A percentile compares a stretch with the other conserved stretches of the same genome.
Conservation (phyloP, 1,140 invertebrate species). For the Tetramorium alpestre region DNA sequence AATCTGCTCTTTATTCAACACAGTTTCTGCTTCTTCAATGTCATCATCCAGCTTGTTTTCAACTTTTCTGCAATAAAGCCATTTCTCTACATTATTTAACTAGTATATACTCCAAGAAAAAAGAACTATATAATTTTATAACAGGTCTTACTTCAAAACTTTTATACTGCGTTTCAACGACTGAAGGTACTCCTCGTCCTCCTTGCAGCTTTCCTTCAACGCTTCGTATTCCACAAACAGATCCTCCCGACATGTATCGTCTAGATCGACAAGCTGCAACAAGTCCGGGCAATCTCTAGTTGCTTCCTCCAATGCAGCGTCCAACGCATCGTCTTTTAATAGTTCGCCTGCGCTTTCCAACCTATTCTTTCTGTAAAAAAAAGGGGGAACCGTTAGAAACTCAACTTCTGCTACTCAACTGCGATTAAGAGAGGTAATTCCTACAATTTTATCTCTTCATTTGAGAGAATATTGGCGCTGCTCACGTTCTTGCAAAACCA, state of each 20-base stretch:
- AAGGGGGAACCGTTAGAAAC: neutral
- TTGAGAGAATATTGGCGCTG: conserved; percentile 76
- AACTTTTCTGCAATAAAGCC: conserved; percentile 72
- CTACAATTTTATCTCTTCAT: conserved; percentile 80
- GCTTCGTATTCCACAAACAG: conserved; percentile 63
- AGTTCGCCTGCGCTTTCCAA: conserved; percentile 75
- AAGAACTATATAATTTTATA: conserved; percentile 23
- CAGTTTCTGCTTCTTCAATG: conserved; percentile 75
- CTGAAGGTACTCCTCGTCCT: conserved; percentile 77
- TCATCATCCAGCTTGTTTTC: conserved; percentile 78
- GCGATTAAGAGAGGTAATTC: neutral
- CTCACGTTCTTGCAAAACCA: conserved; percentile 81
- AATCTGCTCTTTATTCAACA: conserved; percentile 75
- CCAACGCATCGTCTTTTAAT: conserved; percentile 76
- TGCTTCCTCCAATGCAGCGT: conserved; percentile 74
- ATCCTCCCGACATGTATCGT: conserved; percentile 64
- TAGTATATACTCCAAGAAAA: neutral
- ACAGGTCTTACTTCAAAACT: conserved; percentile 77
- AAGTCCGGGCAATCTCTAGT: conserved; percentile 78
- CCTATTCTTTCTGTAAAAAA: conserved; percentile 74
- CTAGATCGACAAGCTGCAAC: conserved; percentile 67
- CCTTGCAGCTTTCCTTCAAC: conserved; percentile 76
- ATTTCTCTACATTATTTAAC: conserved; percentile 13
- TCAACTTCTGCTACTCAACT: neutral
- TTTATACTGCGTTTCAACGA: conserved; percentile 75